These are phyloP conservation scores for Ifrita kowaldi DNA, from an alignment of 2,113 vertebrate genomes.

Conservation along the genomic window DNA sequence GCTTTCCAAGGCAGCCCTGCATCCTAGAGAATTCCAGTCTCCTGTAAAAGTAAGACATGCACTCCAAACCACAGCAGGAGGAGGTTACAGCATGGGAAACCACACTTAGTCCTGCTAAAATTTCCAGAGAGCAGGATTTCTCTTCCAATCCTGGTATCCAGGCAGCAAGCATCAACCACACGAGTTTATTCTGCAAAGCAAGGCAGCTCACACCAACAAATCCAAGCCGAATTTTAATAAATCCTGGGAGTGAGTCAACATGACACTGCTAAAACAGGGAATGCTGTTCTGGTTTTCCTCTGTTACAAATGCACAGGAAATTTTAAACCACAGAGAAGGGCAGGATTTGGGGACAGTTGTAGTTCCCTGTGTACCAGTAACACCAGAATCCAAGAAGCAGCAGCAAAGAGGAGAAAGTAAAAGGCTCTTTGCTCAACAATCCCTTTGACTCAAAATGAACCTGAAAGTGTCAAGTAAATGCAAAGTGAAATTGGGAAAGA, in stretches of 20 bases:
- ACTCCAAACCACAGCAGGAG: neutral
- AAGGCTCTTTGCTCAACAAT: neutral
- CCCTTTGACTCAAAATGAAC: neutral
- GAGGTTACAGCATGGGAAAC: neutral
- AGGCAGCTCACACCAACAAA: neutral
- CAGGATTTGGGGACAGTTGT: neutral
- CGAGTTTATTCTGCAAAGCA: neutral
- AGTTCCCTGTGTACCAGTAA: neutral
- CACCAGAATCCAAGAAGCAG: neutral
- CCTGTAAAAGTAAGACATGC: neutral
- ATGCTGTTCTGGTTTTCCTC: neutral
- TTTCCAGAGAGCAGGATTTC: neutral
- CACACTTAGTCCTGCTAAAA: neutral
- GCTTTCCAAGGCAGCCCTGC: neutral
- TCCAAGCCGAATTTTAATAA: neutral
- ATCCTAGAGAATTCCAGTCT: neutral
- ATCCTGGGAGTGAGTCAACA: neutral
- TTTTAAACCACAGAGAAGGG: neutral
- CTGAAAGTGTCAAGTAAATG: neutral
- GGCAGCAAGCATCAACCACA: neutral
- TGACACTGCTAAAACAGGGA: neutral
- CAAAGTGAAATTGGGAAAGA: neutral
- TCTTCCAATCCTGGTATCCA: neutral
- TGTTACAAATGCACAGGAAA: rapidly evolving
- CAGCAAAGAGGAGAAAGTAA: neutral